phyloP scores from a whole-genome alignment of 92 coral and sea anemone genomes.

The Porites cylindrica region DNA sequence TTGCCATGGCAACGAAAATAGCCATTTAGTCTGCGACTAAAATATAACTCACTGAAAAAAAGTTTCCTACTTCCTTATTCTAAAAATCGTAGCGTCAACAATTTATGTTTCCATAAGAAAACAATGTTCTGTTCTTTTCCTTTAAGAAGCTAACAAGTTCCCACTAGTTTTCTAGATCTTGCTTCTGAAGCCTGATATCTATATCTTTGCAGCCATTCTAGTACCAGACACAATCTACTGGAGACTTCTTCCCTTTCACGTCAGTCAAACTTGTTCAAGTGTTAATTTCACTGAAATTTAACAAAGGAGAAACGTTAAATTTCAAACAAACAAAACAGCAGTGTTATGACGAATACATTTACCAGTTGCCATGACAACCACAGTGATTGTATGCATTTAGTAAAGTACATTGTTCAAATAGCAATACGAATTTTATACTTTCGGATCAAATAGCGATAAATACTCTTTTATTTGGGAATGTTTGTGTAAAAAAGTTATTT shows the following conservation, averaged over 20 bases:
- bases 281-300: no score
- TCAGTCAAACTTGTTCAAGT: no score
- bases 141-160: conserved; percentile 17
- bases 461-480: background rate
- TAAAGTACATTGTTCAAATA: no score
- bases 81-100: conserved; percentile 2
- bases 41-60: conserved; percentile 20
- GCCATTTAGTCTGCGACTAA: background rate
- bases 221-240: background rate
- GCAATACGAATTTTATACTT: background rate
- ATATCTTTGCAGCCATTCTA: conserved; percentile 11
- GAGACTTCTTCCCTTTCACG: background rate
- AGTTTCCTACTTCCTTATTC: conserved; percentile 12
- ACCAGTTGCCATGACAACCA: no score
- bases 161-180: background rate
- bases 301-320: no score
- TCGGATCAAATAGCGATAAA: background rate
- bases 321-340: no score
- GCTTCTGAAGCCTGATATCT: conserved; percentile 10
- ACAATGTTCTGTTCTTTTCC: conserved; percentile 9
- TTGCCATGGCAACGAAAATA: conserved; percentile 29
- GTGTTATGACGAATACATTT: no score
- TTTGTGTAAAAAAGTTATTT: conserved; percentile 13
- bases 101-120: background rate
- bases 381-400: no score